phyloP scores from a whole-genome alignment of 2,888 invertebrate genomes.

The Lasioglossum lativentre region DNA sequence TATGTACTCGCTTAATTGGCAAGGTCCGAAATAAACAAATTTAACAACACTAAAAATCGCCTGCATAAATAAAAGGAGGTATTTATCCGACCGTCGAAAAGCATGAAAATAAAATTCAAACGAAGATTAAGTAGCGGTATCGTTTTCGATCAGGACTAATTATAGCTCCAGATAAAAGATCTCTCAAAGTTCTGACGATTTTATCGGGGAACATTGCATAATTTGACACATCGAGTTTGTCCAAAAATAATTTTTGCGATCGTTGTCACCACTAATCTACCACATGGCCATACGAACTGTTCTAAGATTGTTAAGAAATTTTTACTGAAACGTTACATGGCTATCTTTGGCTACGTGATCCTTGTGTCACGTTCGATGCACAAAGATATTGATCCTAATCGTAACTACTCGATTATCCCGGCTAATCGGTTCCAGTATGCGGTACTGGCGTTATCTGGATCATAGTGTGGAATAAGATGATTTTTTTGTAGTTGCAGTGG shows the following conservation, averaged over 20 bases:
- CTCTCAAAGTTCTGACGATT: neutral
- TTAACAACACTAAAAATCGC: neutral
- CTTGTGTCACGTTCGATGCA: neutral
- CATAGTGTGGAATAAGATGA: neutral
- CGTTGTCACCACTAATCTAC: neutral
- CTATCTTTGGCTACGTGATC: neutral
- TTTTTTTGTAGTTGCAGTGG: neutral
- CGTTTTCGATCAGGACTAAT: constrained; percentile 10
- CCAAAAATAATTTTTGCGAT: constrained; percentile 11
- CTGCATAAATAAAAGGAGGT: neutral
- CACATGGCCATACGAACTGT: neutral
- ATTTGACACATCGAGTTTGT: neutral
- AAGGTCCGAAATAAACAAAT: too few relatives aligned
- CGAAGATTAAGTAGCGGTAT: neutral
- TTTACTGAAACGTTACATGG: too few relatives aligned
- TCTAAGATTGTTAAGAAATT: neutral
- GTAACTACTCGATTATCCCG: neutral
- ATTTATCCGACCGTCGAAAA: neutral
- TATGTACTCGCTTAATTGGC: too few relatives aligned
- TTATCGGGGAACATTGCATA: constrained; percentile 18
- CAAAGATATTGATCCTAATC: neutral
- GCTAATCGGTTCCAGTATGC: constrained; percentile 30
- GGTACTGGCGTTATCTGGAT: constrained; percentile 34
- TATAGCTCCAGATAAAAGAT: constrained; percentile 23
- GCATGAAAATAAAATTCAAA: neutral